Percentiles rank a stretch among this genome's conserved stretches.
Conservation (phyloP, 2,797 vertebrate genomes). For the Hozukius guyotensis region DNA sequence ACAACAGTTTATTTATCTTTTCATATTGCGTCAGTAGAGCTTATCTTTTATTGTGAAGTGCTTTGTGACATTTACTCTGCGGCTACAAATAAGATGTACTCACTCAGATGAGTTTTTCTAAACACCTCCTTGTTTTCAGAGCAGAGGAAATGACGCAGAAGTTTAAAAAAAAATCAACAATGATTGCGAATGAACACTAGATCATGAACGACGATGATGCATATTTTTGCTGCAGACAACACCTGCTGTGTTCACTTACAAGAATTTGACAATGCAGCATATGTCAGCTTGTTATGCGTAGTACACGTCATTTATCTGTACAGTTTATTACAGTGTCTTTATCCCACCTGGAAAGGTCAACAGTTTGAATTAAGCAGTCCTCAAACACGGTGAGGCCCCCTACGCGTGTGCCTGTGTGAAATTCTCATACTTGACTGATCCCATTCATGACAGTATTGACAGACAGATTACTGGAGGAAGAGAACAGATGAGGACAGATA, state of each 20-base stretch:
- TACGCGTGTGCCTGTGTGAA: slow-evolving; percentile 25
- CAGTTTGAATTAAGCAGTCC: slow-evolving; percentile 23
- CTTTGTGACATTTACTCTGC: neutral
- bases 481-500: slow-evolving; percentile 49
- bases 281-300: neutral
- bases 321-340: slow-evolving; percentile 41
- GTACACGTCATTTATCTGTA: slow-evolving; percentile 23
- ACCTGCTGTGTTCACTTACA: slow-evolving; percentile 22
- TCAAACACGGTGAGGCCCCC: too few relatives aligned
- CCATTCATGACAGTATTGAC: slow-evolving; percentile 53
- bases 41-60: neutral
- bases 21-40: neutral
- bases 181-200: neutral
- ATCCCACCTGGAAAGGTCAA: slow-evolving; percentile 57
- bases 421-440: slow-evolving; percentile 61
- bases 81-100: neutral
- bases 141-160: slow-evolving; percentile 9
- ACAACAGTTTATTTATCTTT: neutral
- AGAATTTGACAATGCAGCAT: slow-evolving; percentile 23
- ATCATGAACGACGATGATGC: neutral
- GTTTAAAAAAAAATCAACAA: neutral
- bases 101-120: neutral
- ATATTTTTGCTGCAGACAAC: slow-evolving; percentile 4
- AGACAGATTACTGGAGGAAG: slow-evolving; percentile 31
- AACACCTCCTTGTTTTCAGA: slow-evolving; percentile 8